Evolutionary conservation across 2,113 vertebrate species (phyloP), one percentile per base, ranked within the genome.

Genomic region (Manacus vitellinus): DNA sequence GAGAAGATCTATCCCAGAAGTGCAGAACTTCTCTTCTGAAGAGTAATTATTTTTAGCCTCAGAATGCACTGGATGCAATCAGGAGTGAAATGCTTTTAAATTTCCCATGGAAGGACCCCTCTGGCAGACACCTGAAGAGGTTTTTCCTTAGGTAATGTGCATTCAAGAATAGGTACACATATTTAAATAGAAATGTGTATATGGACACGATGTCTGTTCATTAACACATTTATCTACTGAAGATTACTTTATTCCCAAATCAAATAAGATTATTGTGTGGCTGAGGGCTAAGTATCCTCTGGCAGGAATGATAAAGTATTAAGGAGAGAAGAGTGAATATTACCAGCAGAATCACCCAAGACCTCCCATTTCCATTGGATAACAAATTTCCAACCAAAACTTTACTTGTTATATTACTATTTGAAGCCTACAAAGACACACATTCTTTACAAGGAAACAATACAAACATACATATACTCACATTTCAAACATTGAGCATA

Each of bases 21-120:
- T 54, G 44, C 73, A 91, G 62, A 89, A 80, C 56, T 67, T 68
- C 90, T 71, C 63, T 80, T 77, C 83, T 73, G 73, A 92, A 70
- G 65, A 75, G 80, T 85, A 94, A 94, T 93, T 95, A 94, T 92
- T 95, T 95, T 95, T 86, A 92, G 85, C 61, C 62, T 92, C 88
- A 63, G 85, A 96, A 90, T 61, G 82, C 83, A 86, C 56, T 59
- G 47, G 59, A 88, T 90, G 86, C 68, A 88, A 43, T 71, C 51
- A 75, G 75, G 83, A 86, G 73, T 77, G 62, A 90, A 95, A 93
- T 80, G 84, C 23, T 94, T 92, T 87, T 31, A 87, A 67, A 92
- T 84, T 93, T 94, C 92, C 85, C 43, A 37, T 21, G 79, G 90
- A 86, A 94, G 72, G 44, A 86, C 75, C 31, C 65, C 44, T 88